Evolutionary conservation across 2,797 vertebrate genomes (phyloP).

Genomic region (Anguilla pacifica): DNA sequence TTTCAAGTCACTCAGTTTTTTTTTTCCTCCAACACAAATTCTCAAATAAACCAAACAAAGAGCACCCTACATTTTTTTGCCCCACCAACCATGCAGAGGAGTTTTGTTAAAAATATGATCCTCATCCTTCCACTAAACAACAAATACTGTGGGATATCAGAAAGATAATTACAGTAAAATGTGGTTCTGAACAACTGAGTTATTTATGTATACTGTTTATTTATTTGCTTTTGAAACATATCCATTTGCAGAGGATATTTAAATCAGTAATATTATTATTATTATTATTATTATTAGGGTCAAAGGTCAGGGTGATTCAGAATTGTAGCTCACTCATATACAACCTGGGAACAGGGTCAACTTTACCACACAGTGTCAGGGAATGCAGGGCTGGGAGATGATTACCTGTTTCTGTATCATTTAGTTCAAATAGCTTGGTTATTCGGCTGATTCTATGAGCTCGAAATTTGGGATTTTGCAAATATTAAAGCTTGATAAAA

Average conservation of each 20-base stretch:
- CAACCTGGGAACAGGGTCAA: background rate
- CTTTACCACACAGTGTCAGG: background rate
- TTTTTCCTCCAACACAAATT: background rate
- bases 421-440: background rate
- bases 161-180: background rate
- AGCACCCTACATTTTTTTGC: background rate
- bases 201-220: background rate
- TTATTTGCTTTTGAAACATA: background rate
- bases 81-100: background rate
- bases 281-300: background rate
- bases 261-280: background rate
- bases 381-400: background rate
- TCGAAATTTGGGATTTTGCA: background rate
- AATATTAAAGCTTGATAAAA: background rate
- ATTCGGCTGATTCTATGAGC: background rate
- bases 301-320: background rate
- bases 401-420: background rate
- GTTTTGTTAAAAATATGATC: background rate
- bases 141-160: background rate
- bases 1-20: conserved; percentile 4
- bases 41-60: background rate
- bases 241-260: background rate
- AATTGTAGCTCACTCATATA: background rate
- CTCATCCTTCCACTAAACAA: background rate
- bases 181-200: background rate